Conservation (phyloP, 2,888 invertebrate genomes). For the Himalopsyche kuldschensis region DNA sequence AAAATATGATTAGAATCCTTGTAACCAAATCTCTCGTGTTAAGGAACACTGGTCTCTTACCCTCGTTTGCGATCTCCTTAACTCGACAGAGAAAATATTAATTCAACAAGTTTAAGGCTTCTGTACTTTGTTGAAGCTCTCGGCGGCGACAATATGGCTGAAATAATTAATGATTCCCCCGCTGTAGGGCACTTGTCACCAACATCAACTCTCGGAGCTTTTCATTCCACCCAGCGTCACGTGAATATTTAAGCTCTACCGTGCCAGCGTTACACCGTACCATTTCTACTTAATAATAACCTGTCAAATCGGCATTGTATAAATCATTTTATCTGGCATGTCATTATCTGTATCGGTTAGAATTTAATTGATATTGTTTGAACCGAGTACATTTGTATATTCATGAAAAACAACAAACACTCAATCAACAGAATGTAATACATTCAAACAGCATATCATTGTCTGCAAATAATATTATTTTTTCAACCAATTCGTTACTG, state of each 20-base stretch:
- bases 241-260: conserved; percentile 28
- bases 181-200: conserved; percentile 32
- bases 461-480: no score
- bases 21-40: background rate
- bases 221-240: conserved; percentile 5
- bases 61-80: background rate
- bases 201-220: conserved; percentile 10
- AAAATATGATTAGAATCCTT: no score
- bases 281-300: background rate
- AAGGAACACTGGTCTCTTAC: background rate
- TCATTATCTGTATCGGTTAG: background rate
- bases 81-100: conserved; percentile 31
- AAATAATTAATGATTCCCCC: conserved; percentile 36
- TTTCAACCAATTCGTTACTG: no score
- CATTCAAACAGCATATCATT: no score
- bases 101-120: conserved; percentile 37
- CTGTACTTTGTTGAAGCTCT: conserved; percentile 24
- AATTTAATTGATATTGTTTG: no score
- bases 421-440: no score
- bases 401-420: no score
- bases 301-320: background rate
- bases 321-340: background rate
- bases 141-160: conserved; percentile 27
- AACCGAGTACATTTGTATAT: no score
- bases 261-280: background rate